Conservation (phyloP, 1,140 invertebrate species). For the Drosophila baimaii region DNA sequence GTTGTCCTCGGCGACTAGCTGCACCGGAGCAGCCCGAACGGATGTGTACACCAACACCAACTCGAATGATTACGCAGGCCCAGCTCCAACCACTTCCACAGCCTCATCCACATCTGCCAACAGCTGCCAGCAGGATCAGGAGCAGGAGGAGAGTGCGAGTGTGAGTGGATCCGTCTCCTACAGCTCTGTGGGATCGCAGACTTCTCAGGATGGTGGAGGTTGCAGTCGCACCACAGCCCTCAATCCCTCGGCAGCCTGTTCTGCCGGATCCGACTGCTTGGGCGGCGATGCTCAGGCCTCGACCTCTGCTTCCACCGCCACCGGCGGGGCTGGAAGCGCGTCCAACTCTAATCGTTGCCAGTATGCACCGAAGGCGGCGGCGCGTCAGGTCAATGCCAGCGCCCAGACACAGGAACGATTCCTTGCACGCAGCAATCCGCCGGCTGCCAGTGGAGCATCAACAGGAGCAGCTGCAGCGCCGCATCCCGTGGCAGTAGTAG, state of each 20-base stretch:
- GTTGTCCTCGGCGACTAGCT: constrained; percentile 4
- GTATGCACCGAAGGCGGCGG: constrained; percentile 52
- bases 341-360: constrained; percentile 67
- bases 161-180: constrained; percentile 50
- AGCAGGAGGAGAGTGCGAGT: constrained; percentile 16
- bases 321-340: constrained; percentile 16
- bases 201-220: constrained; percentile 65
- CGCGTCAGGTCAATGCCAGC: constrained; percentile 75
- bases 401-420: constrained; percentile 78
- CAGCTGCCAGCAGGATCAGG: constrained; percentile 32
- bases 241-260: constrained; percentile 9
- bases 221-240: constrained; percentile 72
- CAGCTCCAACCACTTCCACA: constrained; percentile 12
- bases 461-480: neutral
- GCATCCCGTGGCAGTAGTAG: neutral
- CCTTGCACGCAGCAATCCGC: constrained; percentile 49
- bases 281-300: constrained; percentile 74
- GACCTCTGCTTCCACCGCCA: constrained; percentile 63
- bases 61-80: constrained; percentile 67
- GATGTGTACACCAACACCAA: constrained; percentile 78
- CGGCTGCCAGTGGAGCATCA: constrained; percentile 1
- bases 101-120: constrained; percentile 17
- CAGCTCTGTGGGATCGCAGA: constrained; percentile 66
- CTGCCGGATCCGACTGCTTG: constrained; percentile 19
- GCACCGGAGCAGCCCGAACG: constrained; percentile 42